Evolutionary conservation across 2,888 invertebrate genomes (phyloP), one percentile per base, ranked within the genome.

Genomic region (Yponomeuta cagnagella): DNA sequence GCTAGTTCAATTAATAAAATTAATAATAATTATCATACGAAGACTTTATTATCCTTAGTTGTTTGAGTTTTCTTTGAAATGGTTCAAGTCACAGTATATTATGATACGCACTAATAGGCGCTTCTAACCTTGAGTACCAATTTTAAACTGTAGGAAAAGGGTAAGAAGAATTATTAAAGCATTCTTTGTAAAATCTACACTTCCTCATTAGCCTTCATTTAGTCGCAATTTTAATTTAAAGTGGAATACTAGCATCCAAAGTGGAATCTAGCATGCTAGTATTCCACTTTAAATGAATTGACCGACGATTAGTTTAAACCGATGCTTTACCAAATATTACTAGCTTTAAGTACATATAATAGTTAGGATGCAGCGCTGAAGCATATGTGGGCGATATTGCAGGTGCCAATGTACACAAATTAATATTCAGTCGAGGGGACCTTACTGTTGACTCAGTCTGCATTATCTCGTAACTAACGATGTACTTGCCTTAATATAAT

Each of bases 381-480:
- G 52, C 52, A 58, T 0, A 67, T 67, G 67, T 48, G 69, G 67
- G 66, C 71, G 65, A 63, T 70, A 66, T 72, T 65, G 33, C 67
- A 78, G 77, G 80, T 81, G 80, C 77, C 77, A 82, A 82, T 79
- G 82, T 81, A 87, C 83, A 88, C 85, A 87, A 84, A 88, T 89
- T 87, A 88, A 87, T 90, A 90, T 90, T 84, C 89, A 81, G 77
- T 78, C 75, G 23, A 82, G 79, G 73, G 73, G 52, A 74, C 75
- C 77, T 76, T 85, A 83, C 85, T 87, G 87, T 90, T 88, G 84
- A 87, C 86, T 87, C 85, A 88, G 86, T 78, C 78, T 76, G 78
- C 82, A 72, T 73, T 74, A 86, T 86, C 85, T 79, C 74, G 74
- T 77, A 78, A 79, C 78, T 79, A 78, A 77, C 77, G 77, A 76